Evolutionary conservation across 1,140 invertebrate genomes (phyloP).

Genomic region (Notospermus geniculatus): DNA sequence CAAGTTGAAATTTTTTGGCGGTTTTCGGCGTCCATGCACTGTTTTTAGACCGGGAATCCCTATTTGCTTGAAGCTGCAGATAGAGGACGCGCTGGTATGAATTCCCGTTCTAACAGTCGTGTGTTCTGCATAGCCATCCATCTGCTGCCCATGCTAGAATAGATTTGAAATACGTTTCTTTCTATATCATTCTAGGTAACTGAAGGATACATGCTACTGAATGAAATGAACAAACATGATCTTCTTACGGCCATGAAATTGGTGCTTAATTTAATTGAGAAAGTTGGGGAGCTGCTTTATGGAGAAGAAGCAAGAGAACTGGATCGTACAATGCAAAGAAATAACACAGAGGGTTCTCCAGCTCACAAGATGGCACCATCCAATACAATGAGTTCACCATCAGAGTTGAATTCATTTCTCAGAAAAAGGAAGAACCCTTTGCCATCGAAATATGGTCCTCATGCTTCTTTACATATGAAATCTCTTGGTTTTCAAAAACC

Average conservation of each 20-base stretch:
- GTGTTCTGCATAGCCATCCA: too few species aligned
- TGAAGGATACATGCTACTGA: conserved; percentile 7
- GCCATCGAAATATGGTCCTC: neutral
- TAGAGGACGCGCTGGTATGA: too few species aligned
- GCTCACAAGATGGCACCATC: neutral
- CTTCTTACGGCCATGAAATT: conserved; percentile 5
- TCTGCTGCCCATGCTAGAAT: too few species aligned
- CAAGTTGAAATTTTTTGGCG: too few species aligned
- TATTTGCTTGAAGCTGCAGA: too few species aligned
- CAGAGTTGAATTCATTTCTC: neutral
- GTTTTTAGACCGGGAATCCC: too few species aligned
- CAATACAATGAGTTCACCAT: neutral
- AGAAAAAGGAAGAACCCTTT: conserved; percentile 3
- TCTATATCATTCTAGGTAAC: neutral
- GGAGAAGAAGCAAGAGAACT: neutral
- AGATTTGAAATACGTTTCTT: too few species aligned
- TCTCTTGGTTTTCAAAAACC: conserved; percentile 5
- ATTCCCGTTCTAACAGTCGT: too few species aligned
- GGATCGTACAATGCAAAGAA: neutral
- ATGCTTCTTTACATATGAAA: neutral
- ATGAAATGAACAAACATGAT: conserved; percentile 10
- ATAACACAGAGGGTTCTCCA: neutral
- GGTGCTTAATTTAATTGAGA: conserved; percentile 3
- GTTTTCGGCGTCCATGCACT: too few species aligned
- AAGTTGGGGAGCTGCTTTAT: neutral